phyloP scores from a whole-genome alignment of 2,888 invertebrate genomes.

The Cecidostiba fungosa region DNA sequence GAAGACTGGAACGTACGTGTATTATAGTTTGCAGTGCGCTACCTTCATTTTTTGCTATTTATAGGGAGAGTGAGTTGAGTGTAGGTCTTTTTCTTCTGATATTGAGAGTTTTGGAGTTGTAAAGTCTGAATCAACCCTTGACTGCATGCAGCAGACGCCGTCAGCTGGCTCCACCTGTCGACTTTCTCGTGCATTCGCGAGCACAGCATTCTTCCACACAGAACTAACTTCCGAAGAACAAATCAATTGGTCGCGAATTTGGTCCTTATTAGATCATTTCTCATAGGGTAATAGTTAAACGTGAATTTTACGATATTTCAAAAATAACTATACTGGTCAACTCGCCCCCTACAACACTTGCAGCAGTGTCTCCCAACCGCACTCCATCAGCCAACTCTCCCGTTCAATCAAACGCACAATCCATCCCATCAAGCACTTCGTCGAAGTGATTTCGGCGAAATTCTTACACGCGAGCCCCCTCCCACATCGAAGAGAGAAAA shows the following conservation, averaged over 20 bases:
- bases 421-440: not conserved
- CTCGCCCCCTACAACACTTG: too few relatives aligned
- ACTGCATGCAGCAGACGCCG: not conserved
- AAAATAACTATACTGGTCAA: too few relatives aligned
- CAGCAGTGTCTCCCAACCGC: too few relatives aligned
- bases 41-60: not conserved
- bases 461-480: constrained; percentile 48
- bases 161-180: constrained; percentile 14
- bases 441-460: constrained; percentile 44
- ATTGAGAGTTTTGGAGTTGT: too few relatives aligned
- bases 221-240: not conserved
- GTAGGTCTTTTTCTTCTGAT: too few relatives aligned
- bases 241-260: too few relatives aligned
- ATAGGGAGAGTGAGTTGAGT: too few relatives aligned
- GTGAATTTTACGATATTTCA: too few relatives aligned
- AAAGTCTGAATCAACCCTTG: not conserved
- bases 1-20: not conserved
- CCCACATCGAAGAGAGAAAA: not conserved
- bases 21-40: not conserved
- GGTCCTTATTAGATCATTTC: too few relatives aligned
- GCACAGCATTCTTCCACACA: not conserved
- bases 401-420: constrained; percentile 13
- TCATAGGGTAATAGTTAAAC: too few relatives aligned
- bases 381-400: too few relatives aligned
- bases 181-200: not conserved